Base-by-base conservation (phyloP, 2,113 vertebrate genomes). In the Rhinolophus sinicus region DNA sequence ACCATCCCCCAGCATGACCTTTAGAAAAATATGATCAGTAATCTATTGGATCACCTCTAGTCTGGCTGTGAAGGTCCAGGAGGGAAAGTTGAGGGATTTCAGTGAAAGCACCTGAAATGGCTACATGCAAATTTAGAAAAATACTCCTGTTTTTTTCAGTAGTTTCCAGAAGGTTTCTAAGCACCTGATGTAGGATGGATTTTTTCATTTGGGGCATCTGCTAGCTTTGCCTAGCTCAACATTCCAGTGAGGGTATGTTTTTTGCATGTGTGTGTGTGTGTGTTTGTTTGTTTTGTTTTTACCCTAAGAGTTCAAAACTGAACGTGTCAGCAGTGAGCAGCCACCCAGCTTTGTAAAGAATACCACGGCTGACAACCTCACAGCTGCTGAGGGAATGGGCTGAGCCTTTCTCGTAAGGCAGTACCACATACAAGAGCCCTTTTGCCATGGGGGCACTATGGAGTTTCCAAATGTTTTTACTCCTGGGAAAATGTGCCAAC, bases 291-390 rank as follows among this genome's bases (percentile, higher is more conserved):
- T 94, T 94, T 90, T 92, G 35, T n/a, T 26, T 58, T 58, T 58
- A 14, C 3, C 38, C 91, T 28, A 64, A 85, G 92, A 96, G 96
- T 81, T 98, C 93, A 97, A 97, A 98, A 98, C 94, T 50, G 78
- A 95, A 89, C 91, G 54, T 90, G 93, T 97, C 88, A 96, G 96
- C 97, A 96, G 64, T 95, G 96, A 98, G 95, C 96, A 97, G 96
- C 96, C 94, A 97, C 97, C 93, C 93, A 97, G 97, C 97, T 98
- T 98, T 97, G 98, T 98, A 96, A 98, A 95, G 98, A 98, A 98
- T 96, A 91, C 87, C 96, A 93, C 4, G 94, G 97, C 97, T 96
- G 96, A 96, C 97, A 98, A 47, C 97, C 95, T 97, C 97, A 90
- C 96, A 98, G 98, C 98, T 98, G 97, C 95, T n/a, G 78, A 97